Evolutionary conservation across 2,113 vertebrate genomes (phyloP).

Genomic region (Balaeniceps rex): DNA sequence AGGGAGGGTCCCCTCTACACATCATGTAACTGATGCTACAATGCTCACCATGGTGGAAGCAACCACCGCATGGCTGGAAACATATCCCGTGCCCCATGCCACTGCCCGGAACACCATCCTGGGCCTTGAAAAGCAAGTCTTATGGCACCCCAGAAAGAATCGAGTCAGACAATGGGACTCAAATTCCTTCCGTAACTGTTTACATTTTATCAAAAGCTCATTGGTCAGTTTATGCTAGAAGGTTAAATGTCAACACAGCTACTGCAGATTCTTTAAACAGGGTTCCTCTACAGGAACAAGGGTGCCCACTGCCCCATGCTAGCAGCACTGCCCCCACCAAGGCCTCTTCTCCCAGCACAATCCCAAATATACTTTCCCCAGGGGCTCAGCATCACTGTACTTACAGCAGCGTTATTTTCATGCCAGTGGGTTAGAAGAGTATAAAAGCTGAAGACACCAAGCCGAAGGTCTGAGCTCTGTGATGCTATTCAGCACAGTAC

Average conservation of each 20-base stretch:
- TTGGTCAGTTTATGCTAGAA: background rate
- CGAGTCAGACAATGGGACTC: too few species aligned
- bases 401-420: background rate
- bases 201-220: background rate
- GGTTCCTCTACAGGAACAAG: background rate
- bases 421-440: background rate
- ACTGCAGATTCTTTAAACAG: background rate
- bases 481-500: background rate
- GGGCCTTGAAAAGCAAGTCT: too few species aligned
- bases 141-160: too few species aligned
- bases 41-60: too few species aligned
- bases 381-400: background rate
- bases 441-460: background rate
- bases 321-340: background rate
- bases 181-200: background rate
- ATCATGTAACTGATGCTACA: too few species aligned
- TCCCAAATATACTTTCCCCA: background rate
- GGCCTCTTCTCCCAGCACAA: rapidly evolving
- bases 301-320: rapidly evolving
- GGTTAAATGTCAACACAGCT: background rate
- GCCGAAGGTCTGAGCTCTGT: background rate
- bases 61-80: too few species aligned
- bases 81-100: too few species aligned
- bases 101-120: too few species aligned
- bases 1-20: too few species aligned